These are phyloP conservation scores for Drosophila nikananu DNA, from an alignment of 1,140 invertebrate genomes.

Conservation along the genomic window DNA sequence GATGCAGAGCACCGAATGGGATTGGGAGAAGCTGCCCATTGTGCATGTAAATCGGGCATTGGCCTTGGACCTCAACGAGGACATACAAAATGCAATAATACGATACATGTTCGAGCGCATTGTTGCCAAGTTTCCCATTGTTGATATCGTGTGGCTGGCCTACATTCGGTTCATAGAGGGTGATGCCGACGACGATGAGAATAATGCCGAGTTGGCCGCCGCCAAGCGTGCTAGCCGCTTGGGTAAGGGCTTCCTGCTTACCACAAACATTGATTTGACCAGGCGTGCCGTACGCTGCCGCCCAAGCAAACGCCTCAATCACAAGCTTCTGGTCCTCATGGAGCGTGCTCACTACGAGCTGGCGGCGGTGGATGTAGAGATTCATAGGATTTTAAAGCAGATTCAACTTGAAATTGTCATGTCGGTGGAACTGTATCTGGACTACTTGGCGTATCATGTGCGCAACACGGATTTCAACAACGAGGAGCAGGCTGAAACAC, in stretches of 20 bases:
- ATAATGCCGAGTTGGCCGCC: not conserved
- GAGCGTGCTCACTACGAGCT: constrained; percentile 9
- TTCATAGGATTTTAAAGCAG: constrained; percentile 13
- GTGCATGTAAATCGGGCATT: constrained; percentile 10
- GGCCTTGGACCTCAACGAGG: not conserved
- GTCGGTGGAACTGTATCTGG: constrained; percentile 58
- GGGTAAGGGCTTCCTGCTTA: constrained; percentile 33
- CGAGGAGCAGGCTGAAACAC: constrained; percentile 25
- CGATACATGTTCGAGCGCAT: constrained; percentile 52
- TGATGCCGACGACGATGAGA: not conserved
- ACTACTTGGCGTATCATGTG: constrained; percentile 61
- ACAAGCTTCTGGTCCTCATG: constrained; percentile 51
- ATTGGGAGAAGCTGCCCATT: constrained; percentile 19
- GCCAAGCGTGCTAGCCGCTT: constrained; percentile 1
- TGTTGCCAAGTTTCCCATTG: constrained; percentile 40
- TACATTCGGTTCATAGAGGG: constrained; percentile 48
- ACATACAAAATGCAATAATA: constrained; percentile 18
- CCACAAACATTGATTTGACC: constrained; percentile 30
- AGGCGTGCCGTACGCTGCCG: constrained; percentile 26
- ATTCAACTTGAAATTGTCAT: constrained; percentile 14
- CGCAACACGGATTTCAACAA: constrained; percentile 21
- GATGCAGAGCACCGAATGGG: not conserved
- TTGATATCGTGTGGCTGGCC: constrained; percentile 49
- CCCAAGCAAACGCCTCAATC: constrained; percentile 36
- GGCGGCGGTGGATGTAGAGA: constrained; percentile 23